A percentile compares a stretch with the other conserved stretches of the same genome.
Conservation (phyloP, 2,888 invertebrate species). For the Catocala nupta region DNA sequence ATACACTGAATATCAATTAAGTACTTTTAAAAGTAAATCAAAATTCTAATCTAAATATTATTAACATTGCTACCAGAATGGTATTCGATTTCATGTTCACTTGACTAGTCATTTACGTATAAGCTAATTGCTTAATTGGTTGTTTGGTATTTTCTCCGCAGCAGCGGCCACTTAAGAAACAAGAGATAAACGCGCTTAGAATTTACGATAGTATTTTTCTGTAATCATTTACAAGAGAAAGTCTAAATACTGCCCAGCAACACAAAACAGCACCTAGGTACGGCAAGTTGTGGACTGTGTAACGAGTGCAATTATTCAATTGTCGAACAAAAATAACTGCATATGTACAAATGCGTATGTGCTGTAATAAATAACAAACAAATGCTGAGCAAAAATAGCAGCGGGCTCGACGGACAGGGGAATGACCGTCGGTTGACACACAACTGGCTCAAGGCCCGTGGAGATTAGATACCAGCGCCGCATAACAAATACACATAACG, state of each 20-base stretch:
- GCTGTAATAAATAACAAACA: slow-evolving; percentile 81
- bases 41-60: not conserved
- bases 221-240: slow-evolving; percentile 3
- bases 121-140: slow-evolving; percentile 18
- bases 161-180: not conserved
- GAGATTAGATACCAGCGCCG: slow-evolving; percentile 83
- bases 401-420: slow-evolving; percentile 70
- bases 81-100: slow-evolving; percentile 1
- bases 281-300: not conserved
- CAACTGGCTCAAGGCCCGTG: slow-evolving; percentile 84
- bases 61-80: not conserved
- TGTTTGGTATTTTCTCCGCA: slow-evolving; percentile 10
- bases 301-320: slow-evolving; percentile 65
- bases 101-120: slow-evolving; percentile 4
- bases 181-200: not conserved
- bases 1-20: slow-evolving; percentile 45
- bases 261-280: not conserved
- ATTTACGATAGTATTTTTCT: not conserved
- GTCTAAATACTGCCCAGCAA: not conserved
- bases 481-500: slow-evolving; percentile 75
- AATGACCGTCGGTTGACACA: slow-evolving; percentile 85
- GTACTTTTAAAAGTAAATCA: slow-evolving; percentile 11
- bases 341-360: slow-evolving; percentile 52
- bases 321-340: slow-evolving; percentile 58
- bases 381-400: slow-evolving; percentile 81